Conservation (phyloP, 2,113 vertebrate species). For the Dendropsophus ebraccatus region DNA sequence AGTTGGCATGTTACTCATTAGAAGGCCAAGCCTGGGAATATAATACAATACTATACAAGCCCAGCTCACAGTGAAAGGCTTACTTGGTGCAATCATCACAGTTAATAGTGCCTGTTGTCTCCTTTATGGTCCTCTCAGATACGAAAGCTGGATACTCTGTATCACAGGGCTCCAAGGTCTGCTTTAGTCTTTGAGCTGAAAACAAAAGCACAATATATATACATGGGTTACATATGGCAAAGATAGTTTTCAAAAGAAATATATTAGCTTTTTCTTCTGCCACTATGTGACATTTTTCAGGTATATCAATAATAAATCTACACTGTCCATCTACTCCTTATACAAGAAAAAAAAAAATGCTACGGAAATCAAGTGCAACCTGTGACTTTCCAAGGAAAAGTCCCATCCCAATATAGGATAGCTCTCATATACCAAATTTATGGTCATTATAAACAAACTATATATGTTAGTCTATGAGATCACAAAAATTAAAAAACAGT, state of each 20-base stretch:
- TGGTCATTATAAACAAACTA: too few species aligned
- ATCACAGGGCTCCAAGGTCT: slow-evolving; percentile 92
- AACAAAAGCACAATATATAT: slow-evolving; percentile 13
- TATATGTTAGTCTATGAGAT: too few species aligned
- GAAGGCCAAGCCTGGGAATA: not conserved
- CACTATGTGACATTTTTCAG: slow-evolving; percentile 73
- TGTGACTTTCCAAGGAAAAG: not conserved
- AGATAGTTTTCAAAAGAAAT: not conserved
- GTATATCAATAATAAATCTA: slow-evolving; percentile 64
- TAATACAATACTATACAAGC: not conserved
- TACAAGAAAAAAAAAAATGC: too few species aligned
- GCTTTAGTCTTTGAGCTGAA: slow-evolving; percentile 87
- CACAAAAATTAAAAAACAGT: too few species aligned
- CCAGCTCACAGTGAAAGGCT: slow-evolving; percentile 64
- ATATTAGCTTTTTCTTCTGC: slow-evolving; percentile 63
- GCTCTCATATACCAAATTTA: too few species aligned
- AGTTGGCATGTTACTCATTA: slow-evolving; percentile 23
- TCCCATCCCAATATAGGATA: not conserved
- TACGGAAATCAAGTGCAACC: not conserved
- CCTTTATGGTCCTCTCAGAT: slow-evolving; percentile 98
- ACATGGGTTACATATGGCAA: not conserved
- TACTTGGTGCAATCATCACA: slow-evolving; percentile 97
- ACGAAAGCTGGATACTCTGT: slow-evolving; percentile 97
- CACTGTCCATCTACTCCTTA: not conserved
- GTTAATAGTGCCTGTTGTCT: slow-evolving; percentile 91